phyloP scores from a whole-genome alignment of 2,113 vertebrate species.

The Chaetodon trifascialis region DNA sequence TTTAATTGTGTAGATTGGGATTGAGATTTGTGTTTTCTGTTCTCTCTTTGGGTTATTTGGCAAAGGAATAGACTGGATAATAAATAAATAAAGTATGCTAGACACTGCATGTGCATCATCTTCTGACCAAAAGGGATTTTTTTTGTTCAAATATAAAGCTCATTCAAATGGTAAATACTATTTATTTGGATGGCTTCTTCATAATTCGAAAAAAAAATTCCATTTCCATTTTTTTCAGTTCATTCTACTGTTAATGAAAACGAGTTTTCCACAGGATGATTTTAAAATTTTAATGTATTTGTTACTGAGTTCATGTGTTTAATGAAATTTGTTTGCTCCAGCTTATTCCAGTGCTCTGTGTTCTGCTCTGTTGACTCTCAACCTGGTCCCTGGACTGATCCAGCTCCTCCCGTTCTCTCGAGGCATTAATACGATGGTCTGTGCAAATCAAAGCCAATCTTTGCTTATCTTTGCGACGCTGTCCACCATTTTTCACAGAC shows the following conservation, averaged over 20 bases:
- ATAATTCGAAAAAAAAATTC: no score
- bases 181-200: no score
- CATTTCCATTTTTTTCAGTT: no score
- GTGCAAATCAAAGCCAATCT: constrained; percentile 24
- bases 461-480: background rate
- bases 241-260: background rate
- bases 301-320: background rate
- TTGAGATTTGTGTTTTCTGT: background rate
- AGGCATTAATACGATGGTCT: constrained; percentile 88
- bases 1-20: background rate
- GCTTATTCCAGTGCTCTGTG: constrained; percentile 85
- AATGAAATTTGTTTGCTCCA: constrained; percentile 60
- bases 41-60: background rate
- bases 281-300: background rate
- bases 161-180: background rate
- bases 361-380: constrained; percentile 86
- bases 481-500: background rate
- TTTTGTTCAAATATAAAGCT: background rate
- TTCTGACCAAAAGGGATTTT: background rate
- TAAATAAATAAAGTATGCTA: no score
- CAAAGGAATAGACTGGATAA: background rate
- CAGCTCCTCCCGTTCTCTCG: constrained; percentile 88
- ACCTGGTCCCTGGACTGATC: constrained; percentile 88
- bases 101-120: no score
- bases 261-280: background rate